Evolutionary conservation across 2,113 vertebrate species (phyloP).

Genomic region (Tichodroma muraria): DNA sequence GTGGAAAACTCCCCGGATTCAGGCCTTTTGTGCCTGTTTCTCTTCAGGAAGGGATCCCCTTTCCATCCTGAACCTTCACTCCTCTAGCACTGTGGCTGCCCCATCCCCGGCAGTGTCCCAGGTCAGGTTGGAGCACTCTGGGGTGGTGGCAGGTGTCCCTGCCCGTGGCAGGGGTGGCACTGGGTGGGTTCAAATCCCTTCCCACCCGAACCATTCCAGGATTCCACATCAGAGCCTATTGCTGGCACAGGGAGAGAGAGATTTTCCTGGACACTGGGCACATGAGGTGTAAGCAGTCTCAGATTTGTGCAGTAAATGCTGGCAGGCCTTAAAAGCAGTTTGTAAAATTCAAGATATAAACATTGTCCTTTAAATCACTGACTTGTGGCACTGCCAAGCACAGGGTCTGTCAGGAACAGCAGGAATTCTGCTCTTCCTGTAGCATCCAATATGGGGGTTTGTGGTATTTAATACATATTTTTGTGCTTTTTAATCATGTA

Average conservation of each 20-base stretch:
- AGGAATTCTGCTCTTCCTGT: neutral
- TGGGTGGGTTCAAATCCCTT: neutral
- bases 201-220: neutral
- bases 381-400: neutral
- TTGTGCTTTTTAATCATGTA: neutral
- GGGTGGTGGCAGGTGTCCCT: neutral
- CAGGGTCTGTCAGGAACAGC: neutral
- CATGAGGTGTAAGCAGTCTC: neutral
- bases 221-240: neutral
- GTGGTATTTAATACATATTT: neutral
- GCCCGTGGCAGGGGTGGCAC: too few species aligned
- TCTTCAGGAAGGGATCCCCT: conserved; percentile 51
- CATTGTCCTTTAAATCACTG: neutral
- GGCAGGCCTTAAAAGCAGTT: neutral
- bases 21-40: conserved; percentile 4
- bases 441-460: rapidly evolving
- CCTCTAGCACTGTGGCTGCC: neutral
- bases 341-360: neutral
- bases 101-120: neutral
- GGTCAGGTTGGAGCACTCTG: neutral
- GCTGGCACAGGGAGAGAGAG: neutral
- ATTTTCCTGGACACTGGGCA: neutral
- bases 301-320: neutral
- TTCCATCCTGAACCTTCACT: conserved; percentile 56
- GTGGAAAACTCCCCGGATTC: neutral